phyloP scores from a whole-genome alignment of 2,797 vertebrate species.

The Alauda arvensis region DNA sequence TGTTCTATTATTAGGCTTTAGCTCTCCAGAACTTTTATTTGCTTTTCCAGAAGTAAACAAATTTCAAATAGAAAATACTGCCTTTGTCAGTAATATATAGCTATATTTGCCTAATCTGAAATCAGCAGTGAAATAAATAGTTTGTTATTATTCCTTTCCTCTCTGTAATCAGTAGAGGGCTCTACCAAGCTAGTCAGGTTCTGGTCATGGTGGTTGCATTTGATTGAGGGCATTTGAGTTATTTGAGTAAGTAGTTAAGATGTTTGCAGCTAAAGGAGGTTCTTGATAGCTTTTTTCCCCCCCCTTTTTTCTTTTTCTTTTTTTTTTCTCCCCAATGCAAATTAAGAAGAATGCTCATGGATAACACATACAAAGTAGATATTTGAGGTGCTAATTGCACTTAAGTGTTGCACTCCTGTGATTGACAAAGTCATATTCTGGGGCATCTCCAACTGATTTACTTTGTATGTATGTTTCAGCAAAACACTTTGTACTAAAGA shows the following conservation, averaged over 20 bases:
- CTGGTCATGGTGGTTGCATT: not conserved
- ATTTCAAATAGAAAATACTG: not conserved
- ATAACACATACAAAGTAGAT: not conserved
- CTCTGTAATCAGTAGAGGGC: slow-evolving; percentile 17
- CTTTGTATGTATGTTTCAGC: not conserved
- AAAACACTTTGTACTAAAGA: not conserved
- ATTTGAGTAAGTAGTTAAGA: not conserved
- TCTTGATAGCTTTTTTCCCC: not conserved
- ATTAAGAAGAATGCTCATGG: not conserved
- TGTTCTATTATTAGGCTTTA: not conserved
- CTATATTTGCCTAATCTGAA: not conserved
- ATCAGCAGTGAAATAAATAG: not conserved
- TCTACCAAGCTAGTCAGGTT: not conserved
- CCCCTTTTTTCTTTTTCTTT: not conserved
- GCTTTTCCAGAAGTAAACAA: not conserved
- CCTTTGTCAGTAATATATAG: not conserved
- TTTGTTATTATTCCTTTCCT: not conserved
- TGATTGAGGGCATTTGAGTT: not conserved
- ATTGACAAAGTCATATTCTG: not conserved
- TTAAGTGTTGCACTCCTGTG: not conserved
- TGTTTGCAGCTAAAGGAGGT: not conserved
- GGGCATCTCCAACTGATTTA: not conserved
- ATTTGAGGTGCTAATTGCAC: not conserved
- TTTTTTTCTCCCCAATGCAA: not conserved
- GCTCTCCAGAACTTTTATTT: not conserved